Evolutionary conservation across 2,888 invertebrate genomes (phyloP).

Genomic region (Ditylenchus weischeri): DNA sequence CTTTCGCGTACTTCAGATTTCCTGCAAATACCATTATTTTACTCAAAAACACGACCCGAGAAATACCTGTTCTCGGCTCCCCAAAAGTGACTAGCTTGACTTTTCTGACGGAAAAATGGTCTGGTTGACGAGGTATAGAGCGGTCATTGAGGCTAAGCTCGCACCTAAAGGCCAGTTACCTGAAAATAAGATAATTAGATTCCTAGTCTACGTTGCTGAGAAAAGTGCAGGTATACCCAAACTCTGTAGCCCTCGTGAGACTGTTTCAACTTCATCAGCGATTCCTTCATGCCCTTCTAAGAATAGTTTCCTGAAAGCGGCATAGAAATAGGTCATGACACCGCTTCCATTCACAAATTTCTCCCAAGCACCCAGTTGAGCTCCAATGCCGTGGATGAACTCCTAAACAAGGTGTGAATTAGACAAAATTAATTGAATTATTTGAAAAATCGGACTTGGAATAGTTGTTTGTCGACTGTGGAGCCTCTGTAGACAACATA

Average conservation of each 20-base stretch:
- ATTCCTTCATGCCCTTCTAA: slow-evolving; percentile 55
- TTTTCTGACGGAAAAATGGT: slow-evolving; percentile 46
- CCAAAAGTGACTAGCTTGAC: slow-evolving; percentile 55
- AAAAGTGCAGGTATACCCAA: slow-evolving; percentile 39
- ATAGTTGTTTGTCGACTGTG: slow-evolving; percentile 52
- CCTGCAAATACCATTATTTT: too few species aligned
- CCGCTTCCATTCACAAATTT: slow-evolving; percentile 56
- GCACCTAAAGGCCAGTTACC: slow-evolving; percentile 58
- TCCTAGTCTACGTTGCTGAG: neutral
- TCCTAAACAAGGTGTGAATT: slow-evolving; percentile 43
- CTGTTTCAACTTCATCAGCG: slow-evolving; percentile 50
- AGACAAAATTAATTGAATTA: neutral
- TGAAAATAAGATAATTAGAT: slow-evolving; percentile 11
- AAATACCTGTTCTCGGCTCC: slow-evolving; percentile 54
- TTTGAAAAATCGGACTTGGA: slow-evolving; percentile 19
- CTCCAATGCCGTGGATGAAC: slow-evolving; percentile 53
- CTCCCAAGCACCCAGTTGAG: slow-evolving; percentile 58
- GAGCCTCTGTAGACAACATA: slow-evolving; percentile 56
- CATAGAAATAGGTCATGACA: slow-evolving; percentile 57
- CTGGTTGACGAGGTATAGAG: slow-evolving; percentile 51
- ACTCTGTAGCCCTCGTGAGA: slow-evolving; percentile 53
- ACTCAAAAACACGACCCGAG: too few species aligned
- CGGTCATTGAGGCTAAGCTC: slow-evolving; percentile 56
- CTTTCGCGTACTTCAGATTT: slow-evolving; percentile 55
- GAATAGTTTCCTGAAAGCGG: slow-evolving; percentile 51